phyloP scores from a whole-genome alignment of 2,888 invertebrate species.

The Callyntrura guangdongensis region DNA sequence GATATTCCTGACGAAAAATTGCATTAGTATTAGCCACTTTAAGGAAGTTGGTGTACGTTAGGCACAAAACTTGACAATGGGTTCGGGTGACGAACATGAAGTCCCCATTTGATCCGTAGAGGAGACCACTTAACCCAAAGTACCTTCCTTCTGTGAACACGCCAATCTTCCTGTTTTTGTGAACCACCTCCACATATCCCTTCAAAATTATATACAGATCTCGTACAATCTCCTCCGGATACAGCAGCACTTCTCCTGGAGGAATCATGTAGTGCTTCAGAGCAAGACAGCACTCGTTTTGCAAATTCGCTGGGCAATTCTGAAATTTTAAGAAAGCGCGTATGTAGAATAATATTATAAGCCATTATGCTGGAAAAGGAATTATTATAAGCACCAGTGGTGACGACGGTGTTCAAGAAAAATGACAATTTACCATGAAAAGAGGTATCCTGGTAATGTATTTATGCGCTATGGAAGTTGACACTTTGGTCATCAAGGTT shows the following conservation, averaged over 20 bases:
- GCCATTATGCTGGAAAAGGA: no score
- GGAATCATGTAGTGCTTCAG: slow-evolving; percentile 82
- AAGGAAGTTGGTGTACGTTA: slow-evolving; percentile 78
- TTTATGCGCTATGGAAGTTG: slow-evolving; percentile 74
- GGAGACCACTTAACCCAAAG: slow-evolving; percentile 82
- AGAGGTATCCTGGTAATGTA: slow-evolving; percentile 82
- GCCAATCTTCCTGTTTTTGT: slow-evolving; percentile 73
- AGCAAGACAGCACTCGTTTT: slow-evolving; percentile 46
- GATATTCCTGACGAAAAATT: slow-evolving; percentile 74
- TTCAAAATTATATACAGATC: slow-evolving; percentile 83
- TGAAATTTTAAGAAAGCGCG: no score
- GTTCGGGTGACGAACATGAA: slow-evolving; percentile 80
- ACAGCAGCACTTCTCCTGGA: slow-evolving; percentile 80
- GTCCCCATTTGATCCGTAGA: slow-evolving; percentile 77
- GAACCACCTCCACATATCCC: slow-evolving; percentile 81
- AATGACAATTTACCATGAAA: slow-evolving; percentile 73
- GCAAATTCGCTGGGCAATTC: no score
- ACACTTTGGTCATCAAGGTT: slow-evolving; percentile 72
- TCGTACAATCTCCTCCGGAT: slow-evolving; percentile 79
- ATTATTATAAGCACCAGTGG: no score
- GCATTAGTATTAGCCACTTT: slow-evolving; percentile 73
- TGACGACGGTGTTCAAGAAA: no score
- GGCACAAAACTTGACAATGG: slow-evolving; percentile 82
- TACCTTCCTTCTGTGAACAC: slow-evolving; percentile 81
- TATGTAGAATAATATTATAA: no score